A percentile compares a stretch with the other conserved stretches of the same genome.
These are phyloP conservation scores for Ceratosolen solmsi DNA, from an alignment of 1,140 invertebrate genomes.

Conservation along the genomic window DNA sequence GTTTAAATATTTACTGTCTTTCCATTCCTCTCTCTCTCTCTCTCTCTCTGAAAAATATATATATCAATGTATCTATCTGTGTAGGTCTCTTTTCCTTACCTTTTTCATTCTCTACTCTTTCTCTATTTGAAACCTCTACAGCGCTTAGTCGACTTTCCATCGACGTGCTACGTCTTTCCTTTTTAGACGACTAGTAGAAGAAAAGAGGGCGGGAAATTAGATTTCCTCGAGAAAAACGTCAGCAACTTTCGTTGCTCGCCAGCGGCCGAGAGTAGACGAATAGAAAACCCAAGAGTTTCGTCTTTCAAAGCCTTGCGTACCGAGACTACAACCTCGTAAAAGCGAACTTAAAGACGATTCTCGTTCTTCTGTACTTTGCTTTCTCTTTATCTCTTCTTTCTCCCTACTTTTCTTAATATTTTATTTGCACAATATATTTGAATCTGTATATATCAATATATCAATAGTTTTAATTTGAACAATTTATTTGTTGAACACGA, in stretches of 20 bases:
- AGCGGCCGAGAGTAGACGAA: background rate
- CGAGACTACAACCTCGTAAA: constrained; percentile 38
- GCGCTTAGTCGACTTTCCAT: constrained; percentile 44
- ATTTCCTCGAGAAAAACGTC: constrained; percentile 48
- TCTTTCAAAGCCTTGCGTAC: constrained; percentile 39
- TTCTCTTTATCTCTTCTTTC: background rate
- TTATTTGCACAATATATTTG: too few species aligned
- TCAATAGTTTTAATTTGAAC: background rate
- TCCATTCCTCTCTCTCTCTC: background rate
- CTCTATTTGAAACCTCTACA: constrained; percentile 9
- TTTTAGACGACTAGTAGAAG: constrained; percentile 13
- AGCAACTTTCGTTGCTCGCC: constrained; percentile 32
- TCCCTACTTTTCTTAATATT: background rate
- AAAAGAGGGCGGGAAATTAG: constrained; percentile 40
- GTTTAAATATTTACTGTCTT: constrained; percentile 62
- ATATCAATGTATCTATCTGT: background rate
- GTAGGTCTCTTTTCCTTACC: background rate
- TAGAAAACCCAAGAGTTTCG: constrained; percentile 41
- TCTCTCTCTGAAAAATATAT: too few species aligned
- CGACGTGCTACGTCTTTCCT: constrained; percentile 31
- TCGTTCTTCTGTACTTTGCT: background rate
- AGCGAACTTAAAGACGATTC: constrained; percentile 37
- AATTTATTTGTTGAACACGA: constrained; percentile 26
- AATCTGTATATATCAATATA: background rate
- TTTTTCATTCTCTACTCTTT: background rate